Evolutionary conservation across 37 sponge, comb jelly and placozoan genomes (phyloP), one percentile per base, ranked within the genome.

Genomic region (Hexactinellida sp.): DNA sequence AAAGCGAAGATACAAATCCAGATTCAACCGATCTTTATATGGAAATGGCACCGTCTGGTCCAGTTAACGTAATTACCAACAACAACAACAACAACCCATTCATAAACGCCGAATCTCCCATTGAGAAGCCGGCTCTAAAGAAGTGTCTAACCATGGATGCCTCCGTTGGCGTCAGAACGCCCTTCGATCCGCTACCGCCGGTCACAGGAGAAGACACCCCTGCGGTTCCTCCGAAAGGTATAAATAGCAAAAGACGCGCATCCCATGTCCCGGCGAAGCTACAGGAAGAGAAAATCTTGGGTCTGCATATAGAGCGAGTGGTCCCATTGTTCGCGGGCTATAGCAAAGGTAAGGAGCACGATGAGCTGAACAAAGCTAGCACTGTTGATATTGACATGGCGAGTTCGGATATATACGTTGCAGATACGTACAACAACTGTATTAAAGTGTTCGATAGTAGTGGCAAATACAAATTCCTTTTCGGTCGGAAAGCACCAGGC

Each of bases 381-480:
- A 63, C 32, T 25, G 76, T 63, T 3, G 76, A 63, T n/a, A n/a
- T 63, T 21, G 76, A 63, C 76, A 63, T 63, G 5, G 5, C 76
- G 34, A 63, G 19, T n/a, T 63, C 76, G 3, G 34, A 63, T n/a
- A 63, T 63, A 7, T 63, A 63, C 34, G 76, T 63, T 21, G 76
- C 76, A 23, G 76, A 63, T 23, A 63, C 76, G 76, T 63, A 63
- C 76, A 63, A 63, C 34, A 7, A 63, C 30, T 63, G 76, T n/a
- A 63, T 63, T n/a, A 63, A 63, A 63, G 76, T 63, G 25, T 63
- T 32, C 34, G 30, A 63, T 23, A 63, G 30, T 21, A n/a, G 13
- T 63, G 76, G 76, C 25, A 63, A 10, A 63, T 63, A 25, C 76
- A 63, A 63, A 63, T 63, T 63, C 76, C 76, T 63, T 3, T 63